Evolutionary conservation across 2,797 vertebrate species (phyloP), one percentile per base, ranked within the genome.

Genomic region (Oceanodroma leucorhoa): DNA sequence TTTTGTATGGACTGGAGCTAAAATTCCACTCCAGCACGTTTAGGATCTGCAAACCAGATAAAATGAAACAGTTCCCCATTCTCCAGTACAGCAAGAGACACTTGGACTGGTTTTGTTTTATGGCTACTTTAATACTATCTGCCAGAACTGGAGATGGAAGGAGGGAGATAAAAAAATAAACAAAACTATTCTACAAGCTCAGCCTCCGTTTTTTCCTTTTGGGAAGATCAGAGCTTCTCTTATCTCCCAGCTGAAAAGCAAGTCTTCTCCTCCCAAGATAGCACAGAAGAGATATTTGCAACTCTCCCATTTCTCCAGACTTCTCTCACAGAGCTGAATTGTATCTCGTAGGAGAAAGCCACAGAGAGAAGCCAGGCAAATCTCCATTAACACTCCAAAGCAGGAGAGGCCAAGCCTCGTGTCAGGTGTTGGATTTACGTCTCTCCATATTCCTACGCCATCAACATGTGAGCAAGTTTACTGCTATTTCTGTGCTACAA

Each of bases 381-480:
- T 12, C 21, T 73, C 40, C 51, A 34, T 21, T 53, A 70, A 51
- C 10, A 36, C 18, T 51, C 22, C 16, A 32, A 32, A 73, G 64
- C 0, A 82, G 54, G 14, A 81, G 19, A 90, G 43, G 29, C 45
- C 70, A 84, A 54, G 43, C 11, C 17, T 30, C 6, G 2, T 3
- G 8, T n/a, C 50, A 55, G 16, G 17, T 36, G 11, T 50, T 45
- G 23, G 30, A 70, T 17, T 54, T 41, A 0, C 0, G 0, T 34
- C 24, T 72, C 40, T n/a, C 30, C 17, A 20, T n/a, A 30, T n/a
- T 51, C n/a, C 36, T 32, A 43, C 0, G 1, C 20, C 45, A 43
- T 4, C 41, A 58, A 26, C 11, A 29, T 4, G 24, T 65, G 69
- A 83, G 15, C 34, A 83, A 62, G 24, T 51, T 87, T 20, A 80